A percentile compares a stretch with the other conserved stretches of the same genome.
phyloP scores from a whole-genome alignment of 2,113 vertebrate species.

The Callochromis pleurospilus region DNA sequence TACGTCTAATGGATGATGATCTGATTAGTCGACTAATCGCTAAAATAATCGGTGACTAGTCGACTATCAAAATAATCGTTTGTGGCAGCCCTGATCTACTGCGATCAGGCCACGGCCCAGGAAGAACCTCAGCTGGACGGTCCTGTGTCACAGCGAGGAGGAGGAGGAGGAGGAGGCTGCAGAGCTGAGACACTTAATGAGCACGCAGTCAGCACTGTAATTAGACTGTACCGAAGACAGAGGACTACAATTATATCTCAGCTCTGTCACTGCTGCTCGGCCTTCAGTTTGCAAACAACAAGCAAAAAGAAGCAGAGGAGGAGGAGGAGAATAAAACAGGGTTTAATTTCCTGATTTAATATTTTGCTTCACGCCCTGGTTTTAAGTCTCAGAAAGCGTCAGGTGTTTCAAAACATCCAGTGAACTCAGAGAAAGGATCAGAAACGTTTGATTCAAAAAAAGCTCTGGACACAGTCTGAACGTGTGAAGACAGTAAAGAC shows the following conservation, averaged over 20 bases:
- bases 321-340: background rate
- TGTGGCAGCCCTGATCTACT: background rate
- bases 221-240: background rate
- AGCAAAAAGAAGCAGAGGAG: background rate
- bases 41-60: too few relatives aligned
- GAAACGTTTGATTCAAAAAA: background rate
- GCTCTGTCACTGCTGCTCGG: background rate
- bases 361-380: background rate
- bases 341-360: background rate
- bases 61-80: too few relatives aligned
- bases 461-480: fast-evolving
- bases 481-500: background rate
- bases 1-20: too few relatives aligned
- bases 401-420: background rate
- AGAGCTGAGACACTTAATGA: background rate
- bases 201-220: background rate
- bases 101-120: background rate
- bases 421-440: fast-evolving
- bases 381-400: background rate
- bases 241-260: background rate
- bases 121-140: background rate
- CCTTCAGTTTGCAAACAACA: background rate
- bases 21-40: too few relatives aligned
- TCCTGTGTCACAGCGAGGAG: background rate
- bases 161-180: background rate